phyloP scores from a whole-genome alignment of 2,888 invertebrate species.

The Orthonychiurus folsomi region DNA sequence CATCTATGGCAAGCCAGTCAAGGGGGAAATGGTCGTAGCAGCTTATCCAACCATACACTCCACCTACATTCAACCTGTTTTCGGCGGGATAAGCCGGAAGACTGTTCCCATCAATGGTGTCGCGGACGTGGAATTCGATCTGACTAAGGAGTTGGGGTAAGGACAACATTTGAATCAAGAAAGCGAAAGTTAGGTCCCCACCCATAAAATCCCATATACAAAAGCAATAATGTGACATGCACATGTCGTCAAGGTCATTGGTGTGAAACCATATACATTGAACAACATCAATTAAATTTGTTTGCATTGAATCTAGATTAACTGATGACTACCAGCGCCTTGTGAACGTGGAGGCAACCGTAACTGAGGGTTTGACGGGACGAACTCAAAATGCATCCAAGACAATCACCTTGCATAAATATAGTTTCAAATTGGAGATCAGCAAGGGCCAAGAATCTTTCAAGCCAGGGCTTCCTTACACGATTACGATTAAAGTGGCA shows the following conservation, averaged over 20 bases:
- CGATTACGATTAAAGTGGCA: conserved; percentile 66
- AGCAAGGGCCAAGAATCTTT: conserved; percentile 76
- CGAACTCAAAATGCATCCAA: conserved; percentile 70
- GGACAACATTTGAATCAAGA: conserved; percentile 9
- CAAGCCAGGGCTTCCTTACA: conserved; percentile 77
- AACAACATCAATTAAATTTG: too few relatives aligned
- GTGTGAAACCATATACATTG: too few relatives aligned
- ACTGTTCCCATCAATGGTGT: conserved; percentile 61
- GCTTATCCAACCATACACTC: conserved; percentile 75
- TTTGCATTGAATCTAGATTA: conserved; percentile 48
- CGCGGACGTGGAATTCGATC: conserved; percentile 67
- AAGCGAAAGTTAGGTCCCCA: not conserved
- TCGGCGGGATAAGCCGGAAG: conserved; percentile 52
- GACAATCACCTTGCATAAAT: conserved; percentile 64
- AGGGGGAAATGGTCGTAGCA: conserved; percentile 74
- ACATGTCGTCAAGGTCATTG: not conserved
- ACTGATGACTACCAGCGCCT: conserved; percentile 71
- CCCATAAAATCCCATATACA: not conserved
- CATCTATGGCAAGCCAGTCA: conserved; percentile 75
- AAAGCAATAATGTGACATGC: not conserved
- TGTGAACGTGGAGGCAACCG: conserved; percentile 73
- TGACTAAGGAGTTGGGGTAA: conserved; percentile 55
- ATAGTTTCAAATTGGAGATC: conserved; percentile 64
- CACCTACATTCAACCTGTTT: conserved; percentile 67
- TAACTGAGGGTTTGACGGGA: conserved; percentile 81